Evolutionary conservation across 2,797 vertebrate genomes (phyloP), one percentile per base, ranked within the genome.

Genomic region (Sebastes flavidus): DNA sequence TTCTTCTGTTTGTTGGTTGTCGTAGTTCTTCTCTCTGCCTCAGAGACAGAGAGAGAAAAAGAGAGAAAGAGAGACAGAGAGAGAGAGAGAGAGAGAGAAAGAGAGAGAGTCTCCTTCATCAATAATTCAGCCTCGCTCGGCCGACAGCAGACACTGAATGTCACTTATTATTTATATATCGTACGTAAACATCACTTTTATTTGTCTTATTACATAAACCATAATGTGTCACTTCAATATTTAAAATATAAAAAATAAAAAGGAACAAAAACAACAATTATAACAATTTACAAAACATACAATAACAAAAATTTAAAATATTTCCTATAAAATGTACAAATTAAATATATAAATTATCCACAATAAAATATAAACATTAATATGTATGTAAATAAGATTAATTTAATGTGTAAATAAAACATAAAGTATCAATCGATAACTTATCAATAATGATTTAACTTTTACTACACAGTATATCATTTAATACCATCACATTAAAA

Each of bases 101-200:
- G 52, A 38, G 67, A 36, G 69, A 52, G 70, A 18, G 25, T 27
- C n/a, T 8, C 25, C 46, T 70, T 56, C 65, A 85, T 92, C 65
- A 86, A 92, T 92, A 82, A 89, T 92, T 85, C 72, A 92, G 56
- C 49, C 24, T 79, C 3, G 0, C 54, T 77, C 6, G 2, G n/a
- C 65, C 30, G 1, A 69, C 78, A 63, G 42, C 13, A 11, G 54
- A 34, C 36, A 27, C 63, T 22, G 30, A 36, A 22, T 5, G 60
- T 2, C 34, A 38, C 34, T 38, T 65, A 38, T 65, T 65, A 65
- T 65, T 65, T 65, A 65, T 42, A 65, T 38, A 16, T 36, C 13
- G 7, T 14, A 14, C 32, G 4, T 59, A 32, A 62, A 62, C 12
- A 22, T 14, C 12, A 63, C 32, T 63, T n/a, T 24, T 24, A 36